Evolutionary conservation across 1,140 invertebrate species (phyloP).

Genomic region (Heliothis subflexa): DNA sequence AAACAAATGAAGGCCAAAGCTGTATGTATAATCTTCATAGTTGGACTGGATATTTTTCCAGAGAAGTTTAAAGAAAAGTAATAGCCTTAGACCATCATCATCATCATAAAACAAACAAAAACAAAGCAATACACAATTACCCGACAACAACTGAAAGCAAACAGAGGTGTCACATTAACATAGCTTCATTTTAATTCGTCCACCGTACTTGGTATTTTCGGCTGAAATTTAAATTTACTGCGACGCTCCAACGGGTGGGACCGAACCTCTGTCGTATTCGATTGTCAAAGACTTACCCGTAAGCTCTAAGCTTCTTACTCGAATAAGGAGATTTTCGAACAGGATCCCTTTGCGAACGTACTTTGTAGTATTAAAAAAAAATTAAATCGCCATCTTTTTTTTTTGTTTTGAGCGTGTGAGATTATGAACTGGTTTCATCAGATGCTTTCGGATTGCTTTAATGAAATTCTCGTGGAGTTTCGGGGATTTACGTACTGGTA

Average conservation of each 20-base stretch:
- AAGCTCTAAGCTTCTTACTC: conserved; percentile 72
- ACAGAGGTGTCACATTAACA: conserved; percentile 70
- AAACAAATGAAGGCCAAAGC: no score
- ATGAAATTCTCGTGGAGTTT: conserved; percentile 11
- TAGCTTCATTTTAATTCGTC: conserved; percentile 69
- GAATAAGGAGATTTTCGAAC: conserved; percentile 74
- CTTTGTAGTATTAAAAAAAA: conserved; percentile 72
- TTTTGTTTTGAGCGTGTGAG: conserved; percentile 34
- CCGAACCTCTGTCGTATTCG: conserved; percentile 70
- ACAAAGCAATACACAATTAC: conserved; percentile 47
- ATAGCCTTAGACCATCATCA: no score
- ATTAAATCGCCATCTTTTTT: conserved; percentile 2
- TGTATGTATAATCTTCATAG: no score
- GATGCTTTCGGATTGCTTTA: conserved; percentile 9
- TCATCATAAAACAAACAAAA: background rate
- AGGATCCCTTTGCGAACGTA: conserved; percentile 64
- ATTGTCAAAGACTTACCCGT: conserved; percentile 76
- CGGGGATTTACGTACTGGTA: conserved; percentile 17
- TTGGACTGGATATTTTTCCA: no score
- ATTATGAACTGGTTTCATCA: conserved; percentile 28
- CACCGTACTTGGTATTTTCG: conserved; percentile 54
- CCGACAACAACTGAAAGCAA: conserved; percentile 34
- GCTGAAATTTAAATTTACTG: conserved; percentile 73
- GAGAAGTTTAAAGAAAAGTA: no score
- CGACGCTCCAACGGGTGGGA: conserved; percentile 46